Evolutionary conservation across 30 jellyfish, hydroid and myxozoan genomes (phyloP), one percentile per base, ranked within the genome.

Genomic region (Cassiopea andromeda): DNA sequence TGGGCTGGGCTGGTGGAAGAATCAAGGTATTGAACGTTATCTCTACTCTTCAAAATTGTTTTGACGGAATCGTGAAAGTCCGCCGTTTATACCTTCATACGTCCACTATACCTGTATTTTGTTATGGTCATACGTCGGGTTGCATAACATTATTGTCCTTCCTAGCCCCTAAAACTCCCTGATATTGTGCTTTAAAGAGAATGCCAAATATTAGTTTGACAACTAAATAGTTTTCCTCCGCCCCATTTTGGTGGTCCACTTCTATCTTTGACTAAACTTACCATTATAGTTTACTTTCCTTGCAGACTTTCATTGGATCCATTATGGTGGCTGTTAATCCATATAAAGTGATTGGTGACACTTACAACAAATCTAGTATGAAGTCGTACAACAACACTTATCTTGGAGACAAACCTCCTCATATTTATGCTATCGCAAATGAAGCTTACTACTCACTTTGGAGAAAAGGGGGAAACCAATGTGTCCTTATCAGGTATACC

Each of bases 401-500:
- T 85, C 96, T 96, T 76, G 99, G 99, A 49, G 99, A 96, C 48
- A 69, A 93, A 91, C 98, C 99, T 1, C 99, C 99, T 9, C 99
- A 96, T 70, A 96, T 96, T 7, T 96, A 92, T 75, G 99, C 99
- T 14, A 89, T 96, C 87, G 99, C 99, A 1, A 96, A 96, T 83
- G 99, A 96, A 71, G 98, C 99, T 1, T 96, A 96, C 64, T 96
- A 92, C 73, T 97, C 99, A 12, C 50, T 96, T 70, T 96, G 99
- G 99, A 59, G 99, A 85, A 92, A 96, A 82, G 99, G 99, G 10
- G 99, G 99, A 43, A 96, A 96, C 84, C 99, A 96, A 75, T 96
- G 99, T 89, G 98, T 96, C 18, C 87, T 96, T 18, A 96, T 96
- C 89, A 96, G 99, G 99, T 96, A 75, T 81, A 13, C 38, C 38